Evolutionary conservation across 2,797 vertebrate genomes (phyloP).

Genomic region (Staurois parvus): DNA sequence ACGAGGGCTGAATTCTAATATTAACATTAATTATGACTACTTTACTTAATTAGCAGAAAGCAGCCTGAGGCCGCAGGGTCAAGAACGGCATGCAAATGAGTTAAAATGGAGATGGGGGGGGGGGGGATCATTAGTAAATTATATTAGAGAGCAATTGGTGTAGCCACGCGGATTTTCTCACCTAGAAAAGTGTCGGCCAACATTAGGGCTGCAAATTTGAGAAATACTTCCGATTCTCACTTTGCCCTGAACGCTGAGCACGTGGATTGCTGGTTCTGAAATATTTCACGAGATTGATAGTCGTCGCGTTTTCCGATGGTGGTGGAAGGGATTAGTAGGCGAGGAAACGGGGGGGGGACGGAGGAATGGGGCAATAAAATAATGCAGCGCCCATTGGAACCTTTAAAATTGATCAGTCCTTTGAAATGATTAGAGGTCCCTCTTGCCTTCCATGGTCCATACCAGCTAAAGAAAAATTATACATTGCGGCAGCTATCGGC

Average conservation of each 20-base stretch:
- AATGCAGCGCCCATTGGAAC: too few species aligned
- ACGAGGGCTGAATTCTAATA: constrained; percentile 25
- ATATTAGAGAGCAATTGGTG: background rate
- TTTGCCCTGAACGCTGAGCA: background rate
- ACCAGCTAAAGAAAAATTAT: too few species aligned
- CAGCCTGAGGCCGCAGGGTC: constrained; percentile 43
- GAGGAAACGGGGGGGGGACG: too few species aligned
- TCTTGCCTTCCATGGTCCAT: too few species aligned
- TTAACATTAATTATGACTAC: constrained; percentile 51
- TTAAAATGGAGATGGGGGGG: background rate
- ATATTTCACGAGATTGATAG: background rate
- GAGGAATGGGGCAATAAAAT: too few species aligned
- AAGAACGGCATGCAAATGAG: constrained; percentile 35
- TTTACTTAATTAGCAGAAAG: constrained; percentile 30
- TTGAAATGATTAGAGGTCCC: too few species aligned
- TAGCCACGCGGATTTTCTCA: background rate
- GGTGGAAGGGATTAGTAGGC: too few species aligned
- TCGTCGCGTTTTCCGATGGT: too few species aligned
- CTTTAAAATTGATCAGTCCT: too few species aligned
- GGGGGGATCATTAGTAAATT: background rate
- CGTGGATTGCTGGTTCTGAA: background rate
- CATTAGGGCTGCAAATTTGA: background rate
- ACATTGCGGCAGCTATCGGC: too few species aligned
- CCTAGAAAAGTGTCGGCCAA: background rate
- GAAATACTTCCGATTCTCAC: background rate